These are phyloP conservation scores for Orientallactaga sibirica DNA, from an alignment of 2,797 vertebrate species.

Conservation along the genomic window DNA sequence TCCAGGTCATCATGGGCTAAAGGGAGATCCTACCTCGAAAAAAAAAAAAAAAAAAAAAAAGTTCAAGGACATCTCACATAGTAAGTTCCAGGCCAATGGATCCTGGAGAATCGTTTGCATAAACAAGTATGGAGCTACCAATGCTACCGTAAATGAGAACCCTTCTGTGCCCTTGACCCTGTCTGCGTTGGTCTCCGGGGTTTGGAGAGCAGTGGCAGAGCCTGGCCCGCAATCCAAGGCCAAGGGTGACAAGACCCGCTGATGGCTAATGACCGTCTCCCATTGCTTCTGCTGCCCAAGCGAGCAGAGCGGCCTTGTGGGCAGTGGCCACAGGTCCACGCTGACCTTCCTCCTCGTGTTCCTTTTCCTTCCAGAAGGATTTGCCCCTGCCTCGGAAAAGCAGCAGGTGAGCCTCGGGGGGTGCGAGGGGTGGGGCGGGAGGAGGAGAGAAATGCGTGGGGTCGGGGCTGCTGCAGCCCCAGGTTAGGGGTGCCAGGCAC, in stretches of 20 bases:
- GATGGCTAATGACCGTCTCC: background rate
- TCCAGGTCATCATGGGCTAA: too few species aligned
- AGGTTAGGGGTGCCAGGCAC: slow-evolving; percentile 3
- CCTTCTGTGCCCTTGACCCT: background rate
- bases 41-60: too few species aligned
- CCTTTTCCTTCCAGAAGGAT: slow-evolving; percentile 92
- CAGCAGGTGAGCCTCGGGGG: slow-evolving; percentile 90
- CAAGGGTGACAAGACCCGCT: background rate
- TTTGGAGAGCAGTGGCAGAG: background rate
- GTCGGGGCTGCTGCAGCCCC: background rate
- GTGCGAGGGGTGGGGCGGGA: background rate
- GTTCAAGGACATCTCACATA: background rate
- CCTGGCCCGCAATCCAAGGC: too few species aligned
- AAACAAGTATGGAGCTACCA: background rate
- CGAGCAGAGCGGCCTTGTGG: background rate
- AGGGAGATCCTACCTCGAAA: too few species aligned
- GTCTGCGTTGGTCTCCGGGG: background rate
- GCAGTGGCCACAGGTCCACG: background rate
- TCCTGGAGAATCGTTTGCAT: background rate
- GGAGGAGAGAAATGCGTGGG: background rate
- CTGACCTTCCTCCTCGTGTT: slow-evolving; percentile 71
- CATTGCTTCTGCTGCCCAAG: background rate
- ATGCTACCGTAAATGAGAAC: background rate
- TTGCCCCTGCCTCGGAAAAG: slow-evolving; percentile 93
- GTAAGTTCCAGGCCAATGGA: background rate